Base-by-base conservation (phyloP, 2,797 vertebrate species). In the Aselliscus stoliczkanus region DNA sequence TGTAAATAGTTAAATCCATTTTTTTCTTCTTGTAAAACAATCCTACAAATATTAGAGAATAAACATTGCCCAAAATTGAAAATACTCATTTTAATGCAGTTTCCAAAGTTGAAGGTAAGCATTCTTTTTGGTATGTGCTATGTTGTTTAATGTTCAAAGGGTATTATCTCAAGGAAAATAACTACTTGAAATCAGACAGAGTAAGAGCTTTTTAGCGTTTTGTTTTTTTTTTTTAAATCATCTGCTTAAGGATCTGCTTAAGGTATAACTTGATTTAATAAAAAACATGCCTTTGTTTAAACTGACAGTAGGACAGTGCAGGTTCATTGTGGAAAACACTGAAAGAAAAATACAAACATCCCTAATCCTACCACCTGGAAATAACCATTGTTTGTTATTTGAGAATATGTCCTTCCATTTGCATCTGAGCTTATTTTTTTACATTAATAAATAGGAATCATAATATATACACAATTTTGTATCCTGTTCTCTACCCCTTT, bases 211-310 rank as follows among this genome's bases (percentile, higher is more conserved):
- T 96, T 84, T 87, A 86, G 67, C 25, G 64, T 0, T 88, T 92
- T 47, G 92, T 83, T 27, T 62, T 69, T 0, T 88, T 92, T 47
- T 93, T 83, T 27, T 62, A 6, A 27, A 37, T 37, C 65, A 52
- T 27, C n/a, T 88, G 27, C 42, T 87, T 94, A 76, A 91, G 29
- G 64, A 94, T 90, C 50, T 81, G 94, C n/a, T n/a, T n/a, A n/a
- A n/a, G 6, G 1, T 89, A 12, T 34, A 89, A 37, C 56, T 94
- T 88, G 64, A 96, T 80, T 92, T 91, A 93, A 95, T 90, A 76
- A 95, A 93, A 67, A 84, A 67, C 60, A 62, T 90, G 37, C 25
- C 47, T 94, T 92, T 93, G 27, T 96, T 93, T 96, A 77, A 93
- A 56, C 47, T 80, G 83, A 23, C 50, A 85, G 27, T 87, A 89